Evolutionary conservation across 2,113 vertebrate genomes (phyloP), one percentile per base, ranked within the genome.

Genomic region (Dipodomys merriami): DNA sequence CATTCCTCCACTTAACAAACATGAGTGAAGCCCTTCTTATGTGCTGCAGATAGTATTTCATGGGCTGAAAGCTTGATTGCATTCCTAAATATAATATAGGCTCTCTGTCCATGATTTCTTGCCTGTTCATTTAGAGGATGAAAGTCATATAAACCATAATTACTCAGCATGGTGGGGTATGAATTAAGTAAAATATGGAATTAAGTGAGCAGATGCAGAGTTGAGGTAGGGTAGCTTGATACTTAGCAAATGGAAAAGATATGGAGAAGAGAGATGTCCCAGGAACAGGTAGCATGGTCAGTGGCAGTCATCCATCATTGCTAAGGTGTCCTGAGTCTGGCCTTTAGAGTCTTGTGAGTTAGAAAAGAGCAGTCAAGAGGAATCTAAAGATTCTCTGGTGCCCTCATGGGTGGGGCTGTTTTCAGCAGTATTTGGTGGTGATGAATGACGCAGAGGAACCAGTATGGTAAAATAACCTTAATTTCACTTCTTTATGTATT

Each of bases 281-380:
- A 15, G 30, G 57, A 25, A 6, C n/a, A 18, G 35, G 6, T 35
- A 73, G 2, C 30, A 1, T 9, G 27, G 30, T 44, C 30, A 2
- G 25, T 20, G 3, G 67, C n/a, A 18, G 15, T 0, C 3, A 16
- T 74, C 57, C 12, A 0, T 39, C 7, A 6, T 4, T 74, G 27
- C 23, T 33, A 25, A 8, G 1, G 5, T 3, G 1, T 27, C 6
- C 0, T 12, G 25, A 44, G 29, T 20, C 60, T 5, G 5, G 2
- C 4, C 64, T 64, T 33, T 4, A 2, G 29, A 57, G 65, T 78
- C 20, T 44, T n/a, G 11, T n/a, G 73, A 87, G 49, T 23, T 27
- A 44, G 27, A 71, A 27, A 2, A 57, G 29, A 46, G 53, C 39
- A 15, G 30, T 60, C 4, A 22, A 11, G 30, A 57, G 33, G 44